Evolutionary conservation across 2,888 invertebrate species (phyloP), one percentile per base, ranked within the genome.

Genomic region (Brachypalpus laphriformis): DNA sequence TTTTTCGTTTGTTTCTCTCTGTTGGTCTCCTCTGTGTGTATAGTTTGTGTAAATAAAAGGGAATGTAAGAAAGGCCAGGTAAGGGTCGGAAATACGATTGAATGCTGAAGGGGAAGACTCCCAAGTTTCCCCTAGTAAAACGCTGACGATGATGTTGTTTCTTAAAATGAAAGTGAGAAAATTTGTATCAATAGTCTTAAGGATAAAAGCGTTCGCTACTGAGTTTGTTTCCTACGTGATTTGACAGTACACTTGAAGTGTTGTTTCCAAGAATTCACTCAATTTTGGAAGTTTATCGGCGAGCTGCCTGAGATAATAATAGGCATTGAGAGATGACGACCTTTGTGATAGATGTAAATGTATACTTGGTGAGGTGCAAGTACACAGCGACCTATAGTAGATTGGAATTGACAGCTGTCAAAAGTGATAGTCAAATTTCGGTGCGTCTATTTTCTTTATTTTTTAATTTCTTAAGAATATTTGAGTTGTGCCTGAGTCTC

Each of bases 41-140:
- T 40, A 57, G 59, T 71, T 74, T 68, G 49, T 57, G 59, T 66
- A 66, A 14, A 57, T 57, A 57, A 22, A 59, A 61, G 42, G 37
- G 34, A 66, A 61, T 74, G 34, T 47, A 31, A n/a, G 14, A 28
- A 66, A 11, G 18, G 54, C 20, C 70, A 57, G 57, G 57, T 71
- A 47, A 20, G 8, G 34, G 5, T n/a, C 11, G n/a, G 3, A 14
- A 34, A 34, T 63, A 14, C 20, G 31, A 8, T 20, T 49, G 2
- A 22, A 20, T 20, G 63, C 2, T 3, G 31, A n/a, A n/a, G n/a
- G 6, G 7, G 18, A 40, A 11, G 11, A 6, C 9, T 3, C 16
- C 11, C 57, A n/a, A 56, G 11, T 54, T 16, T n/a, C n/a, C n/a
- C n/a, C n/a, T 31, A 18, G 9, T 31, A 16, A 31, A 56, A 56